Conservation (phyloP, 2,888 invertebrate genomes). For the Lypha dubia region DNA sequence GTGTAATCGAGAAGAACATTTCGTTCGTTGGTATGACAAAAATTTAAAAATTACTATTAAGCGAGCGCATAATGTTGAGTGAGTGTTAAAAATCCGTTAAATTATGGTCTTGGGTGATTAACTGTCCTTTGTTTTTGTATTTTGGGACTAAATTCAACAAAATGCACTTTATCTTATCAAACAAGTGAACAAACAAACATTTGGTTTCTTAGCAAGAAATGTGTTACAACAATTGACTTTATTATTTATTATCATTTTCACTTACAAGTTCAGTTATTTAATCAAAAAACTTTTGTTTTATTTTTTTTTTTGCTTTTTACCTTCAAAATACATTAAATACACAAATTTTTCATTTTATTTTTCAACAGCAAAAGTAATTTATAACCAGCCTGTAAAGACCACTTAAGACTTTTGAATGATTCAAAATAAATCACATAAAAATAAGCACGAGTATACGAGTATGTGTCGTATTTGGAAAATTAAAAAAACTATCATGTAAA, state of each 20-base stretch:
- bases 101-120: conserved; percentile 24
- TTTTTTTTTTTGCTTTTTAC: conserved; percentile 49
- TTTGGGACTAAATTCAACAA: conserved; percentile 36
- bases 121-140: conserved; percentile 39
- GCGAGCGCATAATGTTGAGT: background rate
- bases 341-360: conserved; percentile 9
- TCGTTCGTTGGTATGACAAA: background rate
- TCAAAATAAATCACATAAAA: conserved; percentile 1
- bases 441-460: too few species aligned
- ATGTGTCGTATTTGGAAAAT: background rate
- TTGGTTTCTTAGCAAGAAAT: conserved; percentile 16
- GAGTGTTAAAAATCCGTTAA: conserved; percentile 2
- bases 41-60: background rate
- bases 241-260: conserved; percentile 25
- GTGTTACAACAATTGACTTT: conserved; percentile 43
- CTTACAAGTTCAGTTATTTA: conserved; percentile 55
- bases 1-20: conserved; percentile 32
- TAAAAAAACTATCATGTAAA: background rate
- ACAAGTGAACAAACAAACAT: background rate
- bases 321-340: conserved; percentile 33
- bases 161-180: conserved; percentile 69
- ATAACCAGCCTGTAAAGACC: conserved; percentile 24
- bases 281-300: conserved; percentile 48
- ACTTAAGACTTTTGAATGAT: conserved; percentile 40
- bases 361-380: conserved; percentile 17